A percentile compares a stretch with the other conserved stretches of the same genome.
Evolutionary conservation across 2,797 vertebrate genomes (phyloP).

Genomic region (Caiman crocodilus): DNA sequence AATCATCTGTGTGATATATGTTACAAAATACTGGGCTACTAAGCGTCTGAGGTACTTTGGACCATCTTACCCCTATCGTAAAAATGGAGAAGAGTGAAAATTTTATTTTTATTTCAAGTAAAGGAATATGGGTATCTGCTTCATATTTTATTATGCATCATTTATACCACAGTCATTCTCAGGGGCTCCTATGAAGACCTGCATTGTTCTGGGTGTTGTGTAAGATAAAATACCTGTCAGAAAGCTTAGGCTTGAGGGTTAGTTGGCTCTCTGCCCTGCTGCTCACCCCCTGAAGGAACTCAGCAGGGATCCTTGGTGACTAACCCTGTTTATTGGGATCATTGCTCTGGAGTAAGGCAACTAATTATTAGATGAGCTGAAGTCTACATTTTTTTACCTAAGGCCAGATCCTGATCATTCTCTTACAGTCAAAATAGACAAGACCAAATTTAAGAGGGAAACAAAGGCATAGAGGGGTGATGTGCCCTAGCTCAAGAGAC

Average conservation of each 20-base stretch:
- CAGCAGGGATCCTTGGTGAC: too few species aligned
- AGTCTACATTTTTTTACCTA: too few species aligned
- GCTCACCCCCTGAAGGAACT: too few species aligned
- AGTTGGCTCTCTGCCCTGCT: too few species aligned
- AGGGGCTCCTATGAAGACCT: background rate
- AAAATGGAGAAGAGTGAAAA: background rate
- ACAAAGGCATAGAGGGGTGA: background rate
- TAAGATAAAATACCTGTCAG: background rate
- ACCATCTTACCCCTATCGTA: background rate
- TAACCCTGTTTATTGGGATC: too few species aligned
- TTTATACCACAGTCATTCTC: background rate
- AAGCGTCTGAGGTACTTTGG: background rate
- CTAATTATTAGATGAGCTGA: too few species aligned
- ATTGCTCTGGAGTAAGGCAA: too few species aligned
- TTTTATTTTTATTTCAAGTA: constrained; percentile 17
- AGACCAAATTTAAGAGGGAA: background rate
- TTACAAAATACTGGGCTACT: background rate
- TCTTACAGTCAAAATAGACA: background rate
- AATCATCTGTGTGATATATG: fast-evolving
- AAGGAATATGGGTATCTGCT: background rate
- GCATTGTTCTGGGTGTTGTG: background rate
- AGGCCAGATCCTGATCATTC: too few species aligned
- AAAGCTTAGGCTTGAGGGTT: too few species aligned
- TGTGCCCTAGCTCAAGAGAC: background rate
- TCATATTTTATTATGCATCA: background rate